Evolutionary conservation across 2,113 vertebrate genomes (phyloP).

Genomic region (Bagarius yarrelli): DNA sequence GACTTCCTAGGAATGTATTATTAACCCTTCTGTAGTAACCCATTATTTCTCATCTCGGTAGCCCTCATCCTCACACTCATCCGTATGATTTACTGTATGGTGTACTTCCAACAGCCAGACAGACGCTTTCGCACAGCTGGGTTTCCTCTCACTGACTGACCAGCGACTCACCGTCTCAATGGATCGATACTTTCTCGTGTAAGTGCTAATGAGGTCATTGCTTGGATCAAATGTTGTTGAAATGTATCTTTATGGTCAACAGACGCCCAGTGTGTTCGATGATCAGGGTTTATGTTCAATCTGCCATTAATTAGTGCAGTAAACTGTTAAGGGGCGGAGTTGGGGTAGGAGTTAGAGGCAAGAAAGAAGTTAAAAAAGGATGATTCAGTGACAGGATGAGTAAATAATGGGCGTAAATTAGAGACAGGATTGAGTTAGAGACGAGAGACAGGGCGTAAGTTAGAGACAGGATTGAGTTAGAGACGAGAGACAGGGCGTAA

Average conservation of each 20-base stretch:
- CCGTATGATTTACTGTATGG: neutral
- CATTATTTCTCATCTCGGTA: neutral
- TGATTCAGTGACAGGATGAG: neutral
- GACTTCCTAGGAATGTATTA: neutral
- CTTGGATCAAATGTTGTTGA: neutral
- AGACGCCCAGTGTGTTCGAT: too few species aligned
- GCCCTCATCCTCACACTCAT: neutral
- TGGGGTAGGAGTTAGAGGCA: neutral
- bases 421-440: neutral
- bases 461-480: neutral
- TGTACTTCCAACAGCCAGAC: neutral
- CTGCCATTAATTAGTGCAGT: neutral
- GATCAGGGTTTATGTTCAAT: neutral
- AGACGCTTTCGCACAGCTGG: neutral
- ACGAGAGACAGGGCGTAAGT: neutral
- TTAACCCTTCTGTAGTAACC: neutral
- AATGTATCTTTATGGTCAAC: neutral
- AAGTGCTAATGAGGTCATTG: neutral
- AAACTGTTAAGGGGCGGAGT: neutral
- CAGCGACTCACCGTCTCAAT: neutral
- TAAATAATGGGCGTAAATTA: too few species aligned
- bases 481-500: neutral
- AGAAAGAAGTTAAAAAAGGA: too few species aligned
- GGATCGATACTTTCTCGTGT: neutral
- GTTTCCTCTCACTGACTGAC: neutral